These are phyloP conservation scores for Vollenhovia emeryi DNA, from an alignment of 1,140 invertebrate species.

Conservation along the genomic window DNA sequence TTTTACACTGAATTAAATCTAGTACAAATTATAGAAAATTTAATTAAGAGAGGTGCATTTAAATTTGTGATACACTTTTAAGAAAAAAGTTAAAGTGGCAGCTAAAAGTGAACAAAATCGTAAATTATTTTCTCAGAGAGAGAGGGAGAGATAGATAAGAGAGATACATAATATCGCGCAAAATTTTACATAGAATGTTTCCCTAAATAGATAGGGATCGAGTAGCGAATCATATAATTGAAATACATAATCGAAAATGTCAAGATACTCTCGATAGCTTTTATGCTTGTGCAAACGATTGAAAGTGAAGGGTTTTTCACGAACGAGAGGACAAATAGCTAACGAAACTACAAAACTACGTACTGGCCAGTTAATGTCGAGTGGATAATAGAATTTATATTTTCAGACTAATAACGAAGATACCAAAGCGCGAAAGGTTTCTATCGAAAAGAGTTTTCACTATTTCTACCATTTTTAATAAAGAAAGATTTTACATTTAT, in stretches of 20 bases:
- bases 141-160: too few species aligned
- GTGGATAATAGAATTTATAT: conserved; percentile 12
- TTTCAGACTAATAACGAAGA: neutral
- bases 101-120: too few species aligned
- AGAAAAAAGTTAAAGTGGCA: neutral
- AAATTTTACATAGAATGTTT: neutral
- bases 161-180: too few species aligned
- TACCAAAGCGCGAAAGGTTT: neutral
- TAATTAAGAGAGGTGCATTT: neutral
- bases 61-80: neutral
- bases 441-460: neutral
- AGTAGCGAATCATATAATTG: conserved; percentile 40
- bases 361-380: neutral
- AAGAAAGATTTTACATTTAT: neutral
- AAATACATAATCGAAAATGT: conserved; percentile 14
- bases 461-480: neutral
- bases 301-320: conserved; percentile 19
- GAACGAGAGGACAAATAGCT: neutral
- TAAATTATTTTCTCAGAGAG: too few species aligned
- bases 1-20: neutral
- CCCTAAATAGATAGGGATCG: neutral
- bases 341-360: neutral
- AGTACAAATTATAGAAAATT: conserved; percentile 4
- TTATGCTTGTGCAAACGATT: neutral
- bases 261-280: neutral